Evolutionary conservation across 2,888 invertebrate species (phyloP).

Genomic region (Cantharis nigra): DNA sequence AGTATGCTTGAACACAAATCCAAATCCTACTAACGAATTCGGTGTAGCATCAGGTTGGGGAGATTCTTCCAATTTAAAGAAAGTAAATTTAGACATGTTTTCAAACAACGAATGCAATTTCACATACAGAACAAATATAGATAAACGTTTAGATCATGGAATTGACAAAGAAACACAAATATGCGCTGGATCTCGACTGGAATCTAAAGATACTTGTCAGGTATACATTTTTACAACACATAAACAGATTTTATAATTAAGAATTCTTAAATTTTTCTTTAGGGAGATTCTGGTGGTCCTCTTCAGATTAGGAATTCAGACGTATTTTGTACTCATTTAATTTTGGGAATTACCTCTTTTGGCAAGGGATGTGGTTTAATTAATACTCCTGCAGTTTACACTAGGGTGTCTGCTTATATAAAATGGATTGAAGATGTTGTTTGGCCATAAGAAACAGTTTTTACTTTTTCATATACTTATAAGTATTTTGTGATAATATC

Average conservation of each 20-base stretch:
- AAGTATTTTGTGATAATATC: too few species aligned
- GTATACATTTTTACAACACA: constrained; percentile 22
- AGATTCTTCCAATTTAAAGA: constrained; percentile 47
- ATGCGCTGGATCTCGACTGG: constrained; percentile 57
- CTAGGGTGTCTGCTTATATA: constrained; percentile 56
- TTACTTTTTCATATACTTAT: too few species aligned
- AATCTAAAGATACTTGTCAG: constrained; percentile 58
- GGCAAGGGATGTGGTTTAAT: constrained; percentile 50
- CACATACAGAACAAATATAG: not conserved
- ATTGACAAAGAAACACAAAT: constrained; percentile 56
- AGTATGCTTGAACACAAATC: constrained; percentile 51
- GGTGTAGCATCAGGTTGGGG: constrained; percentile 60
- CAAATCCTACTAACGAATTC: not conserved
- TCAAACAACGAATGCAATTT: constrained; percentile 45
- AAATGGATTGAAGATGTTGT: constrained; percentile 59
- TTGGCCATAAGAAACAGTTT: constrained; percentile 47
- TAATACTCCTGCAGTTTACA: constrained; percentile 57
- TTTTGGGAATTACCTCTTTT: constrained; percentile 25
- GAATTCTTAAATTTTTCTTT: constrained; percentile 31
- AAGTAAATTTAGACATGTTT: constrained; percentile 55
- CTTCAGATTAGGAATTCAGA: constrained; percentile 49
- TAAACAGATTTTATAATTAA: too few species aligned
- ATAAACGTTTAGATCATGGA: constrained; percentile 47
- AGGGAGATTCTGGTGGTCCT: constrained; percentile 70
- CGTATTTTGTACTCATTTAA: constrained; percentile 53